Evolutionary conservation across 2,113 vertebrate genomes (phyloP), one percentile per base, ranked within the genome.

Genomic region (Crotophaga sulcirostris): DNA sequence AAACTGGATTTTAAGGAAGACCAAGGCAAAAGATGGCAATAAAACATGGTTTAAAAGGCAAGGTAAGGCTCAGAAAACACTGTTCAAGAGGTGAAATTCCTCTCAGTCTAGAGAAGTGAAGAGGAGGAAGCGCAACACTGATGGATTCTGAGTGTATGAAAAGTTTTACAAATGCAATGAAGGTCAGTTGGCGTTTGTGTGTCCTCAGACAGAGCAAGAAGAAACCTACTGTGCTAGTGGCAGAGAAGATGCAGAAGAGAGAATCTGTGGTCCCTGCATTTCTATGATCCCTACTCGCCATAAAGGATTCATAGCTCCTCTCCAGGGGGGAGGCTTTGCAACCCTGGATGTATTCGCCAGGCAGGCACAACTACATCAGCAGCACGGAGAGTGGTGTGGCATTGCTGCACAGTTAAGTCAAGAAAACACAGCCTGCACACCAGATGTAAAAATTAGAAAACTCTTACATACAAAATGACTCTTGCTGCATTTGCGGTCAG

Each of bases 381-480:
- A 0, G 33, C 19, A 17, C 0, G 3, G 13, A 10, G 81, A 42
- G 60, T 3, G 56, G 29, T 1, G 3, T 12, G 60, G 42, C 21
- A 2, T 10, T 52, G 64, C 51, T 45, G 62, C 28, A n/a, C 25
- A 28, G 23, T 0, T 0, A 20, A 26, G 24, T 10, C 2, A 1
- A 62, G 78, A 79, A 68, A 59, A 75, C 55, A 59, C 42, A 8
- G 0, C 8, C 42, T 54, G 67, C 26, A 8, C 28, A 6, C 10
- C 0, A 3, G n/a, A 21, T 78, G 20, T 42, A 19, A 90, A 88
- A 84, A 78, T 64, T 13, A 36, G 64, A 59, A 47, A 59, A 38
- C 40, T 45, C 47, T 74, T 23, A 15, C 20, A 44, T 24, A 45
- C 3, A 1, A 55, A 90, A 76, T 58, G 13, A 63, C 77, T 81